Base-by-base conservation (phyloP, 2,797 vertebrate species). In the Molossus molossus region DNA sequence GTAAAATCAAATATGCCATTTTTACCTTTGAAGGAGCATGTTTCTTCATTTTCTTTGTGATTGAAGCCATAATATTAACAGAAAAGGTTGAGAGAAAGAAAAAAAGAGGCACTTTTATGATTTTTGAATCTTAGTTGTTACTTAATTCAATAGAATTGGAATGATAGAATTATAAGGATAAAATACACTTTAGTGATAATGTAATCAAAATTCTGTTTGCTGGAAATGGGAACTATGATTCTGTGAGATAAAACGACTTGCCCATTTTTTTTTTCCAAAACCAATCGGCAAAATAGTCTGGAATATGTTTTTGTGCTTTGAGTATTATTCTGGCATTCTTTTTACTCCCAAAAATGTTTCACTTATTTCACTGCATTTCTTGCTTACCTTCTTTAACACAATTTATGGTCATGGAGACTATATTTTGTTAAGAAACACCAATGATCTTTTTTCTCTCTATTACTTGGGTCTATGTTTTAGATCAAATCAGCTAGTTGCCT, bases 161-260 rank as follows among this genome's bases (percentile, higher is more conserved):
- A 89, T 93, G 53, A 83, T 80, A 89, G 12, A 90, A 89, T 86
- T 91, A 72, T 57, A 84, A 94, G 90, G 11, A 77, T 58, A 76
- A 92, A 85, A 53, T 81, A 4, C 5, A 37, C 33, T 53, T 94
- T 75, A 91, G 1, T 60, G n/a, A 62, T 87, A 70, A 92, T 88
- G 64, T 82, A 67, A 27, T 88, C 89, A 53, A 90, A n/a, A 0
- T 4, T 64, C 37, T 60, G 33, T 65, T 96, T 90, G 58, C 40
- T 1, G 17, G 18, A 95, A 87, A 67, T 64, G 53, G 73, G 80
- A 96, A 86, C 10, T 83, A 21, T 87, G 69, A 65, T 69, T 73
- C 10, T 7, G 10, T 83, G 69, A 95, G 15, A 11, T 87, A 65
- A 90, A 92, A 91, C 17, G 37, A 82, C 6, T 79, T 88, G 6